Evolutionary conservation across 2,113 vertebrate genomes (phyloP), one percentile per base, ranked within the genome.

Genomic region (Vulpes vulpes): DNA sequence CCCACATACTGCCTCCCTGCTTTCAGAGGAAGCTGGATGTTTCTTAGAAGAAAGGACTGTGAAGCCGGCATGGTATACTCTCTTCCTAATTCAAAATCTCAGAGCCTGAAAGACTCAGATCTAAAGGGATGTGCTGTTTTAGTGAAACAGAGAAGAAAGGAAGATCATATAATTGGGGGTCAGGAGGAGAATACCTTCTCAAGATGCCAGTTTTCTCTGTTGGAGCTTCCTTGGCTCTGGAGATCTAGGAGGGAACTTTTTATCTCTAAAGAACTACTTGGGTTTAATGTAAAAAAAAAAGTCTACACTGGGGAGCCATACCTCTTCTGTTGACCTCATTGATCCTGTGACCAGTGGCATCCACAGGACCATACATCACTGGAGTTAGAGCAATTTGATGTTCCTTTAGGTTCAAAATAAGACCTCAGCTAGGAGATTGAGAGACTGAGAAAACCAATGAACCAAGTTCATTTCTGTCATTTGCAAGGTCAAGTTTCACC

Each of bases 341-440:
- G 98, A 98, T 97, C 93, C 92, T 90, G 87, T 96, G 94, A 94
- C 94, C 97, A 91, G 15, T 97, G 95, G 95, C 89, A 97, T 95
- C 96, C 94, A 86, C 94, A 97, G 96, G 6, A 0, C 89, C 94
- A 92, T 67, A 97, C 55, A 87, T 96, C 89, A 91, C 5, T 89
- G 93, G 92, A 96, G 86, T 92, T 91, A 92, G 60, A 98, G 81
- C 11, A 5, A 98, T 98, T 97, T 97, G 90, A 94, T 81, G 87
- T 96, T 98, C 98, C 96, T 97, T 98, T 98, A 90, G 93, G 97
- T 96, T 98, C 96, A 96, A 92, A 98, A 97, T 76, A 1, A 79
- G 96, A 96, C 93, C 94, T 97, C 94, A 80, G 92, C 11, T 80
- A 57, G 91, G 85, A 97, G 98, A 98, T 94, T 78, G 98, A 98